phyloP scores from a whole-genome alignment of 2,797 vertebrate species.

The Merluccius polli region DNA sequence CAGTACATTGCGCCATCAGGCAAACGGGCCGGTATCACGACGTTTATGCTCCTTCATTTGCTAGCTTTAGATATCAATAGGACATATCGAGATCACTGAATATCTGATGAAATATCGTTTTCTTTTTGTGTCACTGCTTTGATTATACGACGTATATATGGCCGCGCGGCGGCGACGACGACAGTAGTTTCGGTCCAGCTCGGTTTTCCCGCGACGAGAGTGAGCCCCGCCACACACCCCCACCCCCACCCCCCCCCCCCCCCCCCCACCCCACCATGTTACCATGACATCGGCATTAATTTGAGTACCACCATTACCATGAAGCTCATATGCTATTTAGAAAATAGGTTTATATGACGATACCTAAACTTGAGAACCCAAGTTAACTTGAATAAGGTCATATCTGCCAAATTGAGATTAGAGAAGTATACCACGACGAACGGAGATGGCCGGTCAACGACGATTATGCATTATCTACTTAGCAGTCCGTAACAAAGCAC shows the following conservation, averaged over 20 bases:
- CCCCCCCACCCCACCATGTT: constrained; percentile 31
- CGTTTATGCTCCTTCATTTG: constrained; percentile 60
- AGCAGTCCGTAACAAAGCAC: constrained; percentile 69
- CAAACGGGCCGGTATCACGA: constrained; percentile 70
- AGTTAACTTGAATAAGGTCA: constrained; percentile 67
- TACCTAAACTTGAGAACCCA: constrained; percentile 58
- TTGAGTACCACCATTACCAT: background rate
- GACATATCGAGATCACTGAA: constrained; percentile 71
- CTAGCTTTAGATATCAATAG: constrained; percentile 69
- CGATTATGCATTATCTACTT: constrained; percentile 70
- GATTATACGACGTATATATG: constrained; percentile 30
- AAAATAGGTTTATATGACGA: constrained; percentile 62
- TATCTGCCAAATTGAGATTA: constrained; percentile 78
- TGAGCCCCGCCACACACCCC: no score
- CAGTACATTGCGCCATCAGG: constrained; percentile 74
- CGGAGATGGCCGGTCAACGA: constrained; percentile 64
- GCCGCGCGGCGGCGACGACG: constrained; percentile 39
- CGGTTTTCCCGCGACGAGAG: no score
- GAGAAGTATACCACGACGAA: constrained; percentile 61
- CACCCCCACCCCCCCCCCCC: background rate
- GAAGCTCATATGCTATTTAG: constrained; percentile 15
- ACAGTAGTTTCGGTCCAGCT: constrained; percentile 32
- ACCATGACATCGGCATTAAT: constrained; percentile 34
- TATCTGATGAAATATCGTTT: constrained; percentile 60
- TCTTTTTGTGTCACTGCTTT: constrained; percentile 34